These are phyloP conservation scores for Eupithecia inturbata DNA, from an alignment of 2,888 invertebrate species.

Conservation along the genomic window DNA sequence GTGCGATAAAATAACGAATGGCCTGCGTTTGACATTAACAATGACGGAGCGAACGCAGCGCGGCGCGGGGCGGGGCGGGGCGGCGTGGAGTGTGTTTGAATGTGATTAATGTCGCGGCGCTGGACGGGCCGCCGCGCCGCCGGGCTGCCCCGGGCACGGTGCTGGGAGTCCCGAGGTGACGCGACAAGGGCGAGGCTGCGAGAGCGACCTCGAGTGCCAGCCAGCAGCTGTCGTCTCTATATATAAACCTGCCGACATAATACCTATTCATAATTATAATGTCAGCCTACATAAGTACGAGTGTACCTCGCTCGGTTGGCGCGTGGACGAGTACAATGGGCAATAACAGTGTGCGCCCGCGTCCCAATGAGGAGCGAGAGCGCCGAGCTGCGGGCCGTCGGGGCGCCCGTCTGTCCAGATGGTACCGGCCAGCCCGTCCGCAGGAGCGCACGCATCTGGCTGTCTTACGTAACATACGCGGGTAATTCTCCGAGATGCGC, in stretches of 20 bases:
- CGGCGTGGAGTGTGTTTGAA: not conserved
- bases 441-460: too few relatives aligned
- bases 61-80: not conserved
- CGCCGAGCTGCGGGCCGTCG: too few relatives aligned
- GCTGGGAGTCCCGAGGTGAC: not conserved
- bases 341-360: not conserved
- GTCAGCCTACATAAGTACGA: not conserved
- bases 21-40: conserved; percentile 18
- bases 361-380: too few relatives aligned
- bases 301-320: not conserved
- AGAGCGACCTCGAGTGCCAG: not conserved
- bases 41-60: conserved; percentile 2
- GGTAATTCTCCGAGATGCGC: too few relatives aligned
- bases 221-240: not conserved
- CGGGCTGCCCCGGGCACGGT: not conserved
- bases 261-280: not conserved
- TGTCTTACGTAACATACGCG: too few relatives aligned
- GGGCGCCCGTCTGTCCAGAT: too few relatives aligned
- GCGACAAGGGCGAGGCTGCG: not conserved
- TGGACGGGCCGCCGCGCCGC: not conserved
- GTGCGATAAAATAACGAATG: conserved; percentile 15
- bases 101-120: conserved; percentile 5
- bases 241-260: not conserved
- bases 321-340: not conserved
- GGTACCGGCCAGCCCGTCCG: too few relatives aligned